Conservation (phyloP, 2,113 vertebrate species). For the Periophthalmus modestus region DNA sequence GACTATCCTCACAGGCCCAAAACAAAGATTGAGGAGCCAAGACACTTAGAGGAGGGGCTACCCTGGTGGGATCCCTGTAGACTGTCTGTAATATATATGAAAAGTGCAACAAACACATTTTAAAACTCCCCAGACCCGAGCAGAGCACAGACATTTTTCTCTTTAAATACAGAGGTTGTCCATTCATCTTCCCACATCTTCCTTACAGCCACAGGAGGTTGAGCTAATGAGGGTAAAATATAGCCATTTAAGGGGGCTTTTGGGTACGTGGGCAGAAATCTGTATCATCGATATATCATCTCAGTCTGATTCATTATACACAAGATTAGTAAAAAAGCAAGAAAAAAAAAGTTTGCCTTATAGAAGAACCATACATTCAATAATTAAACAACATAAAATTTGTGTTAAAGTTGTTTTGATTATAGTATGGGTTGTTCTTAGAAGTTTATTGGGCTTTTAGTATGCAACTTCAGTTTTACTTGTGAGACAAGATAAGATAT, state of each 20-base stretch:
- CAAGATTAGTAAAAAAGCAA: not conserved
- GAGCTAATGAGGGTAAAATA: constrained; percentile 23
- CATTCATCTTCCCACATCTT: constrained; percentile 46
- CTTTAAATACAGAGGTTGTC: constrained; percentile 16
- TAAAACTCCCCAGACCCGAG: constrained; percentile 53
- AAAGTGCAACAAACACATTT: constrained; percentile 28
- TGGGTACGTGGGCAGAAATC: not conserved
- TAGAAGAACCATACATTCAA: not conserved
- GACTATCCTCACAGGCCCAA: constrained; percentile 44
- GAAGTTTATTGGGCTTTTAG: not conserved
- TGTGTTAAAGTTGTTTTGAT: no score
- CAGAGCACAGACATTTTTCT: constrained; percentile 39
- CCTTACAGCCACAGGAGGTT: constrained; percentile 11
- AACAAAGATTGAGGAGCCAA: constrained; percentile 44
- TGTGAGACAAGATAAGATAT: not conserved
- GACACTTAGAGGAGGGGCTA: no score
- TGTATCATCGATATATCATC: not conserved
- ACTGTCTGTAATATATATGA: constrained; percentile 41
- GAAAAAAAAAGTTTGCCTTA: not conserved
- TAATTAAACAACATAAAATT: not conserved
- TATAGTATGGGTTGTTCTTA: no score
- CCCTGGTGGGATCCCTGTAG: no score
- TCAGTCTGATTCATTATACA: not conserved
- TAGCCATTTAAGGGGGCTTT: not conserved
- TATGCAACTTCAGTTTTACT: not conserved